phyloP scores from a whole-genome alignment of 2,113 vertebrate species.

The Talpa occidentalis region DNA sequence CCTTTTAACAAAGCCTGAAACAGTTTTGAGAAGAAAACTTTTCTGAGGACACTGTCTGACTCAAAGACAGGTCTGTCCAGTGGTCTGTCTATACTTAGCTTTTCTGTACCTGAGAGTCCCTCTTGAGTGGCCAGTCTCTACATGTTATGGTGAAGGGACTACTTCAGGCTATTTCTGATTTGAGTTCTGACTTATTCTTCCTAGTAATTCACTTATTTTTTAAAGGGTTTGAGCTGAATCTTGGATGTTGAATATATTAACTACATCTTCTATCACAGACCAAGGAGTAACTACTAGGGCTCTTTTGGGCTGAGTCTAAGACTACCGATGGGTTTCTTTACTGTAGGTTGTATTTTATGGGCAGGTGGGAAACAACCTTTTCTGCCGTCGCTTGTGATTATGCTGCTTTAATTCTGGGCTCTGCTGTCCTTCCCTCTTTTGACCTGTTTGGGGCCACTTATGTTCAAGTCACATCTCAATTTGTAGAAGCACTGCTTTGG shows the following conservation, averaged over 20 bases:
- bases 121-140: background rate
- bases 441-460: background rate
- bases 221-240: conserved; percentile 9
- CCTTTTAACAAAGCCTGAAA: conserved; percentile 39
- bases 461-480: background rate
- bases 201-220: conserved; percentile 43
- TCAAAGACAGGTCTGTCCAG: background rate
- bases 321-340: conserved; percentile 24
- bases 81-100: background rate
- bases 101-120: background rate
- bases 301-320: background rate
- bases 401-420: background rate
- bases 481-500: conserved; percentile 32
- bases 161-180: conserved; percentile 37
- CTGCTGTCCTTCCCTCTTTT: conserved; percentile 10
- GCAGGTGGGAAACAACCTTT: background rate
- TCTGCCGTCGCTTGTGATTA: conserved; percentile 14
- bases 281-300: conserved; percentile 2
- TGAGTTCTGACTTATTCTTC: conserved; percentile 49
- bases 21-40: conserved; percentile 34
- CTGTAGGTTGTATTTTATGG: background rate
- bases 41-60: background rate
- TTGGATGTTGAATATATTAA: conserved; percentile 22
- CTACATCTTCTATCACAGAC: background rate
- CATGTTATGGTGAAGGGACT: background rate